Evolutionary conservation across 92 coral and sea anemone species (phyloP).

Genomic region (Epizoanthus fatuus): DNA sequence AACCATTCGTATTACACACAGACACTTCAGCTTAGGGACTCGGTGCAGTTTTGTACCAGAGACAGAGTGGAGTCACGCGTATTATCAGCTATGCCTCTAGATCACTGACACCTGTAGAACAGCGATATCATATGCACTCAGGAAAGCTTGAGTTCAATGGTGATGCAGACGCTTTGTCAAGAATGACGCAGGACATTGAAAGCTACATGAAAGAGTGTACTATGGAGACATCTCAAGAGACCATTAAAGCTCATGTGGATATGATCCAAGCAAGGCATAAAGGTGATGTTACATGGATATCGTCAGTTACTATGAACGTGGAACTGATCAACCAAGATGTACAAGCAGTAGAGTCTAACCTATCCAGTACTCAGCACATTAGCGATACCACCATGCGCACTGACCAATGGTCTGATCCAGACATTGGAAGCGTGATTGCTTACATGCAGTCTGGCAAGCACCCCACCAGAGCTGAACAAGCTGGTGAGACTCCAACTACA

Average conservation of each 20-base stretch:
- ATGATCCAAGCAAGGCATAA: conserved; percentile 17
- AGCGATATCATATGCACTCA: too few relatives aligned
- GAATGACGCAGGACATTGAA: conserved; percentile 30
- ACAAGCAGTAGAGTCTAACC: not conserved
- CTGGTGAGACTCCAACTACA: too few relatives aligned
- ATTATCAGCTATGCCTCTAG: too few relatives aligned
- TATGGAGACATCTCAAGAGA: conserved; percentile 32
- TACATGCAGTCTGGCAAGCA: conserved; percentile 19
- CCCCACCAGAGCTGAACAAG: conserved; percentile 42
- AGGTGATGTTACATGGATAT: conserved; percentile 43
- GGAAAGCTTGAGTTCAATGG: conserved; percentile 14
- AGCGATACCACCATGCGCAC: too few relatives aligned
- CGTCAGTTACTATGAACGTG: conserved; percentile 9
- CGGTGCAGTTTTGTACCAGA: too few relatives aligned
- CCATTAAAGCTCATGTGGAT: not conserved
- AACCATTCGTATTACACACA: conserved; percentile 30
- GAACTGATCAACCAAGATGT: too few relatives aligned
- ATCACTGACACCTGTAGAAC: conserved; percentile 32
- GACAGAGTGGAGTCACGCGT: too few relatives aligned
- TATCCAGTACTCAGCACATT: not conserved
- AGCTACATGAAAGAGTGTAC: too few relatives aligned
- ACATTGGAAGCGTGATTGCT: conserved; percentile 27
- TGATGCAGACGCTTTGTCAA: too few relatives aligned
- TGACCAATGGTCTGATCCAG: conserved; percentile 32
- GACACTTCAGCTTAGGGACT: too few relatives aligned